A percentile compares a stretch with the other conserved stretches of the same genome.
These are phyloP conservation scores for Orthosia gothica DNA, from an alignment of 2,888 invertebrate genomes.

Conservation along the genomic window DNA sequence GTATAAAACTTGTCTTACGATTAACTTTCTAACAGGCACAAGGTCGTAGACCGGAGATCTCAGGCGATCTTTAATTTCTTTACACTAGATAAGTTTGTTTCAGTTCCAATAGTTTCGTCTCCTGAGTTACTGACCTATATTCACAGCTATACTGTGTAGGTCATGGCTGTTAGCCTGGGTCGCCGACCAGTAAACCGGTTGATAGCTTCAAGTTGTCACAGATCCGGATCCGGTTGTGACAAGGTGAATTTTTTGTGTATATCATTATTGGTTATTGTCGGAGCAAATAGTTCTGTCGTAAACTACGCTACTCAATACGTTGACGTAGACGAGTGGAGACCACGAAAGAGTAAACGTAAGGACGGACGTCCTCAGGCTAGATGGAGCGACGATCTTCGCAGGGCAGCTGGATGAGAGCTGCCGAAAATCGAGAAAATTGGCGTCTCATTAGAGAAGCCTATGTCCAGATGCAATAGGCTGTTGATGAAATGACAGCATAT, in stretches of 20 bases:
- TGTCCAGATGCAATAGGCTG: no score
- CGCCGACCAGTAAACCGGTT: neutral
- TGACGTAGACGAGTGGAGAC: no score
- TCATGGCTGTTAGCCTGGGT: constrained; percentile 5
- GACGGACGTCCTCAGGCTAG: no score
- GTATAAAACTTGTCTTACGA: constrained; percentile 1
- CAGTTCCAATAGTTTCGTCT: neutral
- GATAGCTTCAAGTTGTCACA: neutral
- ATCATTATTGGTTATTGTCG: constrained; percentile 4
- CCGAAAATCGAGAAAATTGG: no score
- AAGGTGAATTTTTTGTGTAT: neutral
- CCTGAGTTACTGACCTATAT: constrained; percentile 15
- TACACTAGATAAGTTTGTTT: neutral
- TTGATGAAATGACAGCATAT: neutral
- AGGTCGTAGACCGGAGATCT: neutral
- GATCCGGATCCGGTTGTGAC: neutral
- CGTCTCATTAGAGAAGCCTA: no score
- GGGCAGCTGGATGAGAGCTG: no score
- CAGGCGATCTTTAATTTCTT: neutral
- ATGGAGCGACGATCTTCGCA: no score
- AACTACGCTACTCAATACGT: neutral
- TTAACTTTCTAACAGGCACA: constrained; percentile 11
- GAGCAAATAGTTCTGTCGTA: constrained; percentile 5
- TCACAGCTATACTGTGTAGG: constrained; percentile 8
- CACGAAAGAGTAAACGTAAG: no score